Evolutionary conservation across 1,140 invertebrate genomes (phyloP).

Genomic region (Drosophila baimaii): DNA sequence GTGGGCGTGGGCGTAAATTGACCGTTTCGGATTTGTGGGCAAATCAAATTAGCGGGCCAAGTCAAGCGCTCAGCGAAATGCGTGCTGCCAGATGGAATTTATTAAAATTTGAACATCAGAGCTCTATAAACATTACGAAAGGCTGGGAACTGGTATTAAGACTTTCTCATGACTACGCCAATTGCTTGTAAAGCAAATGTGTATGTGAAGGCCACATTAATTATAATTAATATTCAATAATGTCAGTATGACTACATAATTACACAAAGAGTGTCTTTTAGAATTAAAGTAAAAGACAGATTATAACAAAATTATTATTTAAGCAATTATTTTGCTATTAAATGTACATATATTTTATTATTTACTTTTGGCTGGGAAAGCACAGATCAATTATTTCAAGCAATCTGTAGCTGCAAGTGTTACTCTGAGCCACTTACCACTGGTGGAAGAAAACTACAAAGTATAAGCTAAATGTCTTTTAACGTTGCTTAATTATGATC

Average conservation of each 20-base stretch:
- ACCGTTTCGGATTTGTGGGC: slow-evolving; percentile 38
- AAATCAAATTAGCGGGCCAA: slow-evolving; percentile 55
- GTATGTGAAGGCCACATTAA: neutral
- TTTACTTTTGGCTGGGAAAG: too few relatives aligned
- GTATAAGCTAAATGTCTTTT: too few relatives aligned
- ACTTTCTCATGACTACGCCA: neutral
- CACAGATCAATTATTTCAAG: too few relatives aligned
- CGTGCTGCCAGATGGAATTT: neutral
- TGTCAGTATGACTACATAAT: too few relatives aligned
- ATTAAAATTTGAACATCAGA: slow-evolving; percentile 6
- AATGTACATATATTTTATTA: too few relatives aligned
- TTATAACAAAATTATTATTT: neutral
- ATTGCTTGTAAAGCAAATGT: neutral
- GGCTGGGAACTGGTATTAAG: neutral
- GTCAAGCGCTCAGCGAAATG: slow-evolving; percentile 22
- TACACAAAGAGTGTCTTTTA: neutral
- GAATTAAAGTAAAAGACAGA: neutral
- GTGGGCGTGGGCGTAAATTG: slow-evolving; percentile 42
- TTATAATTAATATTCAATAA: neutral
- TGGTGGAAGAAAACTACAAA: too few relatives aligned
- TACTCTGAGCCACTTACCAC: too few relatives aligned
- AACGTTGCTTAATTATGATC: too few relatives aligned
- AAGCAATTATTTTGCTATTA: too few relatives aligned
- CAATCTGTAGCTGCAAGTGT: too few relatives aligned
- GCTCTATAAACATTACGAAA: slow-evolving; percentile 5